A percentile compares a stretch with the other conserved stretches of the same genome.
Conservation (phyloP, 2,888 invertebrate species). For the Erebia palarica region DNA sequence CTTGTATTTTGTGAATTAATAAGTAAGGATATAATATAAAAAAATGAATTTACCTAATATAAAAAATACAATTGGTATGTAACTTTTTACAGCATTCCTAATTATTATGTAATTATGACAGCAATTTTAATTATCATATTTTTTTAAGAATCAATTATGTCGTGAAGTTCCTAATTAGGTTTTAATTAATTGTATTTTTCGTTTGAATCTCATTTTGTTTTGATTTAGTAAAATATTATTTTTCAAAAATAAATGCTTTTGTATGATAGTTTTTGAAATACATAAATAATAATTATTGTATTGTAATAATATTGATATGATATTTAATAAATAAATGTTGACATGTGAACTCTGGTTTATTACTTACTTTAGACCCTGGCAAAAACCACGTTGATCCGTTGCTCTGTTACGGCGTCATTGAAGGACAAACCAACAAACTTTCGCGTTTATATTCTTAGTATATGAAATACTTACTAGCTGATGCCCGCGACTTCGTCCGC, state of each 20-base stretch:
- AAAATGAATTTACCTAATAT: neutral
- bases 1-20: neutral
- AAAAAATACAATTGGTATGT: neutral
- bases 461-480: too few relatives aligned
- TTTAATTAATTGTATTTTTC: neutral
- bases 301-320: slow-evolving; percentile 3
- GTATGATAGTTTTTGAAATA: slow-evolving; percentile 20
- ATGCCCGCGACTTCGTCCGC: too few relatives aligned
- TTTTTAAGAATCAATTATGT: too few relatives aligned
- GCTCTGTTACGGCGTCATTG: too few relatives aligned
- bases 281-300: slow-evolving; percentile 7
- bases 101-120: too few relatives aligned
- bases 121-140: too few relatives aligned
- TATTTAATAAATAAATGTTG: slow-evolving; percentile 31
- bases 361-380: neutral
- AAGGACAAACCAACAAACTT: too few relatives aligned
- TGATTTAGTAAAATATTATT: neutral
- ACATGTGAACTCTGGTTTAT: slow-evolving; percentile 9
- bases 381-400: too few relatives aligned
- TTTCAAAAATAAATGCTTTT: slow-evolving; percentile 6
- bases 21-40: neutral
- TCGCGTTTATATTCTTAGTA: too few relatives aligned
- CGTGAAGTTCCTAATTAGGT: slow-evolving; percentile 20
- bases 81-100: slow-evolving; percentile 2
- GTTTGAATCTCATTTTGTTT: slow-evolving; percentile 4